Evolutionary conservation across 2,113 vertebrate species (phyloP).

Genomic region (Apus apus): DNA sequence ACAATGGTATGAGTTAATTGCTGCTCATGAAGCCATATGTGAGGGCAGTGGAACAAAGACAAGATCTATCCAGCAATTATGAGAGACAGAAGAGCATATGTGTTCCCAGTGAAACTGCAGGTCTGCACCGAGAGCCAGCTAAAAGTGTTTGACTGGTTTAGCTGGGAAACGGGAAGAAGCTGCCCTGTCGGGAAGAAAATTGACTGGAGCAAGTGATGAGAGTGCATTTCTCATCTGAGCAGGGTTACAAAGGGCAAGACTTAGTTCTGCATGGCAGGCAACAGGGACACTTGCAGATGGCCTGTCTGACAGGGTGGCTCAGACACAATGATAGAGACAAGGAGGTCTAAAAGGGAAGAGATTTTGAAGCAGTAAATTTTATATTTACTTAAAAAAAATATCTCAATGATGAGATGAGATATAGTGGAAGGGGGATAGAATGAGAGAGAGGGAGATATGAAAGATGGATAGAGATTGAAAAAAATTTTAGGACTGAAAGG

Average conservation of each 20-base stretch:
- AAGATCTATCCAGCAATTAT: not conserved
- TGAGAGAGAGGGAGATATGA: too few relatives aligned
- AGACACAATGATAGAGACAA: not conserved
- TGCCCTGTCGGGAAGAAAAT: not conserved
- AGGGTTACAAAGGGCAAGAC: not conserved
- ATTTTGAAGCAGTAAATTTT: not conserved
- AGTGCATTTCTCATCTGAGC: not conserved
- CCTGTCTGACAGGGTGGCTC: not conserved
- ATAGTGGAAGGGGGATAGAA: not conserved
- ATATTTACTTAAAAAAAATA: not conserved
- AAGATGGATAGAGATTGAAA: not conserved
- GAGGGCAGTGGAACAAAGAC: conserved; percentile 26
- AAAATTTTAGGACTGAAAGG: not conserved
- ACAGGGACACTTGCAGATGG: not conserved
- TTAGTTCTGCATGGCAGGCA: not conserved
- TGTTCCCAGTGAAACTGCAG: not conserved
- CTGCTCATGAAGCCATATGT: not conserved
- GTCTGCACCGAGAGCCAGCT: not conserved
- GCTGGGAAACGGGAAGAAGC: not conserved
- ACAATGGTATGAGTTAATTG: conserved; percentile 40
- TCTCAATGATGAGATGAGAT: not conserved
- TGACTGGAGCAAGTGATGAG: not conserved
- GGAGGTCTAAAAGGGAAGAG: not conserved
- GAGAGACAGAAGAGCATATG: not conserved
- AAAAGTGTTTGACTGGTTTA: not conserved